phyloP scores from a whole-genome alignment of 2,888 invertebrate genomes.

The Eupithecia subumbrata region DNA sequence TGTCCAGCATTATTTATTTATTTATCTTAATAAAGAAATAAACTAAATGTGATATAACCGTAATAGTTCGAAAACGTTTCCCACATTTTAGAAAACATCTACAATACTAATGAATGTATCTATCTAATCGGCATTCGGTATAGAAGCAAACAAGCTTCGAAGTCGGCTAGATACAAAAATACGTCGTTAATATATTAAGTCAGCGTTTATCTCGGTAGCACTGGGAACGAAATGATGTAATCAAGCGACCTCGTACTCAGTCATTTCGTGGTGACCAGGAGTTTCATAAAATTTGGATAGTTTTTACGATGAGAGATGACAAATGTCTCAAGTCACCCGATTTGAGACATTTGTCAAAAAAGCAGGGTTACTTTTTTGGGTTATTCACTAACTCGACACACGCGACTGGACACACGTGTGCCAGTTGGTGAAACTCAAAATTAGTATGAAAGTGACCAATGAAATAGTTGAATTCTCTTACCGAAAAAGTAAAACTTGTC shows the following conservation, averaged over 20 bases:
- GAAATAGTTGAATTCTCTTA: too few species aligned
- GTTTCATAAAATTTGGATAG: constrained; percentile 1
- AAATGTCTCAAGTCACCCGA: background rate
- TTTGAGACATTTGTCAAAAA: too few species aligned
- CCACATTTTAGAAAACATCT: background rate
- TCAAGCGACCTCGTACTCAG: constrained; percentile 25
- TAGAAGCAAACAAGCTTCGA: constrained; percentile 22
- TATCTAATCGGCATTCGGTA: background rate
- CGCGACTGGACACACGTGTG: too few species aligned
- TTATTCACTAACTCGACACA: too few species aligned
- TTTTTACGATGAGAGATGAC: background rate
- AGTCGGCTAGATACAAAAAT: constrained; percentile 29
- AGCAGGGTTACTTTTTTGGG: too few species aligned
- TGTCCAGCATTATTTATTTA: too few species aligned
- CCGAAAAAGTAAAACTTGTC: too few species aligned
- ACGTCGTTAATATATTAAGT: constrained; percentile 32
- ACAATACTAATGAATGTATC: background rate
- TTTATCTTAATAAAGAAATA: too few species aligned
- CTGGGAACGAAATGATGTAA: constrained; percentile 41
- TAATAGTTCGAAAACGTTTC: background rate
- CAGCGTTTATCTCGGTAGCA: constrained; percentile 38
- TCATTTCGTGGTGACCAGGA: constrained; percentile 15
- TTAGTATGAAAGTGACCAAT: too few species aligned
- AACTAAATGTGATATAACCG: background rate
- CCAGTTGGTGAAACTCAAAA: too few species aligned